Evolutionary conservation across 35 echinoderm and acorn worm genomes (phyloP), one percentile per base, ranked within the genome.

Genomic region (Ptychodera flava): DNA sequence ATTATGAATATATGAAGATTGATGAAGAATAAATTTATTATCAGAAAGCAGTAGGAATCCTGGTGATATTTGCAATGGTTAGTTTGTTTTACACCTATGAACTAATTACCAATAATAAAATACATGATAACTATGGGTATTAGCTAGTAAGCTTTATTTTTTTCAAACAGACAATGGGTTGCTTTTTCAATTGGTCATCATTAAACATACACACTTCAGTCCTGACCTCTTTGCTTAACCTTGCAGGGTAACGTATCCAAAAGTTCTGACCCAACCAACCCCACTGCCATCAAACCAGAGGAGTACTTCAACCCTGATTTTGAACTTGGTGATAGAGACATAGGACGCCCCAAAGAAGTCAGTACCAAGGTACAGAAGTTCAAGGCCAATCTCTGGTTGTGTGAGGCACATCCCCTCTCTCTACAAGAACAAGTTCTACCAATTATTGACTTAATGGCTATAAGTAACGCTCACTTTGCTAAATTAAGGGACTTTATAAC

Each of bases 401-500:
- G 93, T 36, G 96, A 99, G 86, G 82, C 92, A 34, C 89, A 99
- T 75, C 96, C 96, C 15, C 84, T 99, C 2, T 99, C 96, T 27
- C 79, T 99, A 80, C 96, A 99, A 64, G 96, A 94, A 77, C 93
- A 99, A 84, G 96, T 99, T 22, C 82, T 99, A 87, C 96, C 96
- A 1, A 99, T 99, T 86, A 99, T 99, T 88, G 96, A 99, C 76
- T 85, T 94, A 16, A 94, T 99, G 96, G 96, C 96, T 12, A 94
- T 94, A 85, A 94, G 96, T 64, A 99, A 94, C 36, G 96, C 96
- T 14, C 96, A 99, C 84, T 99, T 94, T 87, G 90, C 92, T 28
- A 99, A 99, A 84, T 81, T 99, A 36, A 83, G 96, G 79, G 96
- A 99, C 64, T 99, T 99, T 78, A 99, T 99, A 84, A 94, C 90